These are phyloP conservation scores for Lacanobia wlatinum DNA, from an alignment of 2,888 invertebrate species.

Conservation along the genomic window DNA sequence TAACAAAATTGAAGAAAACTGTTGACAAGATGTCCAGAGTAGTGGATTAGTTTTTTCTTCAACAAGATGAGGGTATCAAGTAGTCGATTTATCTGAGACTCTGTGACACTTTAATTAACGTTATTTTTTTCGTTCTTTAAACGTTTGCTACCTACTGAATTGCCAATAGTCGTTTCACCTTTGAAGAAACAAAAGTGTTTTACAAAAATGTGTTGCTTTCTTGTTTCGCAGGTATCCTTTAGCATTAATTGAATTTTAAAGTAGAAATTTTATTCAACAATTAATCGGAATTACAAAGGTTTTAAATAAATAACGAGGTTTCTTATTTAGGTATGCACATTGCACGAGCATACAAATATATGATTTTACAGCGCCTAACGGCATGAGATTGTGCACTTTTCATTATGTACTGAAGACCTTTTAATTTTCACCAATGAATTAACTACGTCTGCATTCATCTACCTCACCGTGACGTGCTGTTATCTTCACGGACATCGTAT, in stretches of 20 bases:
- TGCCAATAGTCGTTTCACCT: slow-evolving; percentile 22
- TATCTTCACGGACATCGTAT: no score
- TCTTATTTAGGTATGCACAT: not conserved
- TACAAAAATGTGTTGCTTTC: not conserved
- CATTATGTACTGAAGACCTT: not conserved
- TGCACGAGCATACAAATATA: not conserved
- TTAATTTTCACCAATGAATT: no score
- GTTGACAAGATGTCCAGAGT: slow-evolving; percentile 8
- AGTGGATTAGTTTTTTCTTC: slow-evolving; percentile 48
- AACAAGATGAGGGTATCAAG: slow-evolving; percentile 45
- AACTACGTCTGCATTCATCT: no score
- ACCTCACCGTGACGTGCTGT: no score
- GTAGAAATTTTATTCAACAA: no score
- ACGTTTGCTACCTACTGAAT: slow-evolving; percentile 31
- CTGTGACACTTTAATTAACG: slow-evolving; percentile 49
- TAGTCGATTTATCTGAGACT: slow-evolving; percentile 41
- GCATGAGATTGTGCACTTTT: not conserved
- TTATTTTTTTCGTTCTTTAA: slow-evolving; percentile 21
- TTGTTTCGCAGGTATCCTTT: not conserved
- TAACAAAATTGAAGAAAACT: slow-evolving; percentile 16
- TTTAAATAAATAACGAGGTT: not conserved
- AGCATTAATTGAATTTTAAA: not conserved
- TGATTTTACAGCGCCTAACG: not conserved
- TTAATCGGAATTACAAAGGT: not conserved
- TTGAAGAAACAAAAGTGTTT: not conserved